phyloP scores from a whole-genome alignment of 2,797 vertebrate species.

The Cynopterus sphinx region DNA sequence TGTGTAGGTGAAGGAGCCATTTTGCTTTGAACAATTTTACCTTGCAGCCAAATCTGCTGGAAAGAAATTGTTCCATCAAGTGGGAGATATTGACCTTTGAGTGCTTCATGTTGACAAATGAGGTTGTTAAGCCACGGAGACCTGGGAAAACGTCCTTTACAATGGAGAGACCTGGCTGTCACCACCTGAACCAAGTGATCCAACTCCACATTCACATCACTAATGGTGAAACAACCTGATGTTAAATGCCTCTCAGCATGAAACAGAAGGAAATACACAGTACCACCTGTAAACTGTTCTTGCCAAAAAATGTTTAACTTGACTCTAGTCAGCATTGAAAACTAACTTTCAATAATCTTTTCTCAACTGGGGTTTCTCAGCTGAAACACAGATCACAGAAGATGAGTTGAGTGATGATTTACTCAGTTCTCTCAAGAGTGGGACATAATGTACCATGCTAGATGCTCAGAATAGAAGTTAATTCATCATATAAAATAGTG shows the following conservation, averaged over 20 bases:
- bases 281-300: not conserved
- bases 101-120: constrained; percentile 10
- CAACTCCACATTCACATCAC: not conserved
- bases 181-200: not conserved
- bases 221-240: not conserved
- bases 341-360: not conserved
- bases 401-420: not conserved
- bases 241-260: not conserved
- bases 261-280: not conserved
- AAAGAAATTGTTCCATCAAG: constrained; percentile 25
- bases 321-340: not conserved
- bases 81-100: not conserved
- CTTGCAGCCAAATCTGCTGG: not conserved
- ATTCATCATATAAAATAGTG: not conserved
- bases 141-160: not conserved
- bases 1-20: not conserved
- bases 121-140: constrained; percentile 23
- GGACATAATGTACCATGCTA: not conserved
- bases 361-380: not conserved
- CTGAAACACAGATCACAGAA: not conserved
- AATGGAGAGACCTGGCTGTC: not conserved
- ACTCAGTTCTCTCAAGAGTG: not conserved
- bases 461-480: not conserved
- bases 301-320: not conserved
- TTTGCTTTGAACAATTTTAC: constrained; percentile 16